A percentile compares a stretch with the other conserved stretches of the same genome.
phyloP scores from a whole-genome alignment of 2,113 vertebrate species.

The Leucopternis melanops region DNA sequence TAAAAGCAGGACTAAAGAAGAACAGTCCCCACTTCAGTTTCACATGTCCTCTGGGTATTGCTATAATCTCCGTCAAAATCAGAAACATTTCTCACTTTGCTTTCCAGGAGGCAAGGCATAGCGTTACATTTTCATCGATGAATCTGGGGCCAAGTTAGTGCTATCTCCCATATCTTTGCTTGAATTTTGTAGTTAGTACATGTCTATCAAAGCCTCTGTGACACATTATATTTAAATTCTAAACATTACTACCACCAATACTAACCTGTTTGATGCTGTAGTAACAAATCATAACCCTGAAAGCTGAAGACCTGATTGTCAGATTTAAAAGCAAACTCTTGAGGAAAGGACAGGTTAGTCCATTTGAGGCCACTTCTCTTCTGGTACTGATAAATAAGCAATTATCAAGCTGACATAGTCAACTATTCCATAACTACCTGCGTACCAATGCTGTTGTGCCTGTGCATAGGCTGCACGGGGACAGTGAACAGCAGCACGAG shows the following conservation, averaged over 20 bases:
- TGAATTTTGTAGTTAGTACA: neutral
- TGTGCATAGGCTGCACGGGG: no score
- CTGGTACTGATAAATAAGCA: neutral
- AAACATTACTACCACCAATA: neutral
- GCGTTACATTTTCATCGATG: neutral
- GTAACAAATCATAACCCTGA: neutral
- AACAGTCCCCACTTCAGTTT: neutral
- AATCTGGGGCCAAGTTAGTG: neutral
- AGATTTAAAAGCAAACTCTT: neutral
- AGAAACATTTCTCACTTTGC: neutral
- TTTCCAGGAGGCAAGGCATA: neutral
- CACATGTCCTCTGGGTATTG: neutral
- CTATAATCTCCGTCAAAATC: neutral
- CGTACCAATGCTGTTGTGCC: no score
- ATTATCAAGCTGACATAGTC: neutral
- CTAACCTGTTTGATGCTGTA: neutral
- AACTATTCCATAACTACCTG: conserved; percentile 69
- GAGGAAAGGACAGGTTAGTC: neutral
- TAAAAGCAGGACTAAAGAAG: neutral
- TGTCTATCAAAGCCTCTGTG: neutral
- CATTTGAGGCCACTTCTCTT: neutral
- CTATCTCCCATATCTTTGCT: neutral
- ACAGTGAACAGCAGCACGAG: no score
- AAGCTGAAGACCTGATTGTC: neutral
- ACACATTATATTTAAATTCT: neutral